phyloP scores from a whole-genome alignment of 2,888 invertebrate species.

The Cheilosia pagana region DNA sequence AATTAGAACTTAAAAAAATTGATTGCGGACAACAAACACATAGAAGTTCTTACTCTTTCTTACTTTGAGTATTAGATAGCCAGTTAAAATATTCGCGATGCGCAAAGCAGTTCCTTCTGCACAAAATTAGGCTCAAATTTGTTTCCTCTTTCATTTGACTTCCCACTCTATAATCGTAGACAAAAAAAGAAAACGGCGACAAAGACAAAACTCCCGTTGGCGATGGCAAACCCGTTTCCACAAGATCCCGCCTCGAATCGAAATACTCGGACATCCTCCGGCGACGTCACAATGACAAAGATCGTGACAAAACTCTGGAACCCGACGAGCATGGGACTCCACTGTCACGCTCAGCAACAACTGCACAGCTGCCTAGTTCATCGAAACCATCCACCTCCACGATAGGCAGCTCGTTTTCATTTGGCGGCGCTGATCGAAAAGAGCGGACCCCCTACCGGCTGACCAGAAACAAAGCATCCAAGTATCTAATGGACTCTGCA shows the following conservation, averaged over 20 bases:
- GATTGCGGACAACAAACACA: too few species aligned
- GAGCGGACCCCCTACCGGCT: slow-evolving; percentile 82
- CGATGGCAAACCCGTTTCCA: slow-evolving; percentile 81
- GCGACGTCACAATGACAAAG: slow-evolving; percentile 79
- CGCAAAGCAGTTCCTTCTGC: slow-evolving; percentile 65
- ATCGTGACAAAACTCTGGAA: slow-evolving; percentile 89
- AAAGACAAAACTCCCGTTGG: slow-evolving; percentile 82
- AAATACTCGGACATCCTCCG: slow-evolving; percentile 90
- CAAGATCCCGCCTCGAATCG: slow-evolving; percentile 89
- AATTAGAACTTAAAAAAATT: too few species aligned
- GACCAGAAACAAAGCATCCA: slow-evolving; percentile 79
- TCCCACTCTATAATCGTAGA: slow-evolving; percentile 68
- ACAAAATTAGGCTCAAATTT: not conserved
- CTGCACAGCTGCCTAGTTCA: slow-evolving; percentile 89
- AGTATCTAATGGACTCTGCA: slow-evolving; percentile 80
- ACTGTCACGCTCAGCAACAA: slow-evolving; percentile 89
- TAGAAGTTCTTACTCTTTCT: too few species aligned
- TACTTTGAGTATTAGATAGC: not conserved
- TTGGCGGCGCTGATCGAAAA: slow-evolving; percentile 84
- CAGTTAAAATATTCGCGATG: not conserved
- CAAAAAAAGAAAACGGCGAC: slow-evolving; percentile 79
- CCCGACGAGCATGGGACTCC: slow-evolving; percentile 84
- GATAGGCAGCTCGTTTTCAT: slow-evolving; percentile 85
- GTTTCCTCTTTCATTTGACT: not conserved
- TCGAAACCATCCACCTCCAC: slow-evolving; percentile 84